Base-by-base conservation (phyloP, 2,113 vertebrate species). In the Dasypus novemcinctus region DNA sequence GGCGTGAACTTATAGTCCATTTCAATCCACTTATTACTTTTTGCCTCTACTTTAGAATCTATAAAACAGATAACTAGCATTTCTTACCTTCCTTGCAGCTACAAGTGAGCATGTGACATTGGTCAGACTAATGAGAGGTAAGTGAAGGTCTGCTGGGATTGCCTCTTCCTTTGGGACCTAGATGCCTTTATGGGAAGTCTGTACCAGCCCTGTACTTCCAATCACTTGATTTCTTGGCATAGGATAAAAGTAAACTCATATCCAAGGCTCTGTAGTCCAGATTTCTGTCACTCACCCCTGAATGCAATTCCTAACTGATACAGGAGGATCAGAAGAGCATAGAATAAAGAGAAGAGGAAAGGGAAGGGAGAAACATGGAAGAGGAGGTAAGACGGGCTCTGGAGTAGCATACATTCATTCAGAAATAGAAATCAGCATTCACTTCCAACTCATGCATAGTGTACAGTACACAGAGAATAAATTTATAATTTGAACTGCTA, bases 371-470 rank as follows among this genome's bases (percentile, higher is more conserved):
- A 76, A 68, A 49, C 6, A 3, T 43, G 46, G 7, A 7, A 59
- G 27, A 81, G 15, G 84, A 49, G 11, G 17, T 25, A 29, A 61
- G 57, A 61, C 49, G n/a, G 0, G 7, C 17, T 81, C 75, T 49
- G 59, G 46, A 68, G 21, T 54, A 43, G 21, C 8, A 41, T 25
- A 4, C 23, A 69, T 78, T 68, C 23, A 69, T 78, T 68, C 80
- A 71, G 68, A 96, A 86, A n/a, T 23, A 64, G 36, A 94, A 89
- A 33, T 41, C 63, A 76, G 14, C 63, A 81, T 49, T 76, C 10
- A 23, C 11, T 63, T 21, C 6, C 17, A 86, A 87, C 41, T 82
- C 27, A 41, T 21, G 1, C 5, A 68, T 41, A 7, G 2, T 9
- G 41, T 84, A 8, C 13, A 29, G 3, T 21, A 54, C 23, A 27